Evolutionary conservation across 2,888 invertebrate species (phyloP).

Genomic region (Aphrophora alni): DNA sequence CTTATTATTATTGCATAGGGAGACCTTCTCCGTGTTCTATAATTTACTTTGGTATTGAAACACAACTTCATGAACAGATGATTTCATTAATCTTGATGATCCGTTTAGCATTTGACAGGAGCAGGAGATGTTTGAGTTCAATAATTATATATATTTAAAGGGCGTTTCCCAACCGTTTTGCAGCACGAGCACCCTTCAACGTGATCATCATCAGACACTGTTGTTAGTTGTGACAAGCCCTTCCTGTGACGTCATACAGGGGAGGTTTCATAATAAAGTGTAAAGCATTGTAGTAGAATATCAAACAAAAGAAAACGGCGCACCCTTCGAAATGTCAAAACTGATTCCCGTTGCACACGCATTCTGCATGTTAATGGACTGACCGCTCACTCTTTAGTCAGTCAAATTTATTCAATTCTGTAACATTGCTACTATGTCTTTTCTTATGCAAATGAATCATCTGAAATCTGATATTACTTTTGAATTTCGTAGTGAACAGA

Average conservation of each 20-base stretch:
- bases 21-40: too few species aligned
- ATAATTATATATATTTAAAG: slow-evolving; percentile 6
- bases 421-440: background rate
- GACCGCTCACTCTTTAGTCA: background rate
- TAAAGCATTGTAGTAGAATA: background rate
- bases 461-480: background rate
- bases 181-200: background rate
- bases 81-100: background rate
- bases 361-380: background rate
- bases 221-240: slow-evolving; percentile 9
- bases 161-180: background rate
- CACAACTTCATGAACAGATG: background rate
- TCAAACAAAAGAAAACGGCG: background rate
- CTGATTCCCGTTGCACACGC: background rate
- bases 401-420: background rate
- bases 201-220: slow-evolving; percentile 2
- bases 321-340: background rate
- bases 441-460: background rate
- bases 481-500: background rate
- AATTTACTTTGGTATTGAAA: background rate
- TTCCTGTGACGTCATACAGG: background rate
- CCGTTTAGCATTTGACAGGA: background rate
- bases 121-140: background rate
- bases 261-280: slow-evolving; percentile 1
- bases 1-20: too few species aligned